Conservation (phyloP, 2,888 invertebrate genomes). For the Pseudococcus viburni region DNA sequence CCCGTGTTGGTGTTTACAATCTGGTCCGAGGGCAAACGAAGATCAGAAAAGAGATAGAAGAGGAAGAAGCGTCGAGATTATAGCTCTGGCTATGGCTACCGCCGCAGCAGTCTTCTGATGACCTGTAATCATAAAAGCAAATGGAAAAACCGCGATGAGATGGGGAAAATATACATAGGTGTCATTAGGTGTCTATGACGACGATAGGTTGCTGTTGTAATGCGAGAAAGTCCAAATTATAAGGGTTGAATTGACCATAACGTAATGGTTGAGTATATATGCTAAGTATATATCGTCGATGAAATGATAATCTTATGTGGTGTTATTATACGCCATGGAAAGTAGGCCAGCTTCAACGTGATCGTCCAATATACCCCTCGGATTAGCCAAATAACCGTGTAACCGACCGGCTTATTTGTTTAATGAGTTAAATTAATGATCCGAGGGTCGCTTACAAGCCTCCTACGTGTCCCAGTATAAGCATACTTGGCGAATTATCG, state of each 20-base stretch:
- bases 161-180: too few species aligned
- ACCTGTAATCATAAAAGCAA: conserved; percentile 20
- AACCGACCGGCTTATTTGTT: conserved; percentile 6
- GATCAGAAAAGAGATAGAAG: not conserved
- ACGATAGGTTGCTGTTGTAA: not conserved
- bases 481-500: not conserved
- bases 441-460: not conserved
- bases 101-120: not conserved
- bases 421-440: conserved; percentile 9
- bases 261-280: too few species aligned
- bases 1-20: conserved; percentile 9
- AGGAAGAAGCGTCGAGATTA: not conserved
- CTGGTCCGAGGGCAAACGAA: not conserved
- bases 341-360: not conserved
- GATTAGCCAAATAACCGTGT: not conserved
- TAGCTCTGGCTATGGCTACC: not conserved
- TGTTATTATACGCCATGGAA: not conserved
- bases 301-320: conserved; percentile 22
- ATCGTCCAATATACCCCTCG: not conserved
- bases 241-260: not conserved
- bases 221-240: not conserved
- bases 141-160: not conserved
- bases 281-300: conserved; percentile 1
- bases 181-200: not conserved
- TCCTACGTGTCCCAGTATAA: not conserved